Evolutionary conservation across 2,113 vertebrate genomes (phyloP), one percentile per base, ranked within the genome.

Genomic region (Ciconia maguari): DNA sequence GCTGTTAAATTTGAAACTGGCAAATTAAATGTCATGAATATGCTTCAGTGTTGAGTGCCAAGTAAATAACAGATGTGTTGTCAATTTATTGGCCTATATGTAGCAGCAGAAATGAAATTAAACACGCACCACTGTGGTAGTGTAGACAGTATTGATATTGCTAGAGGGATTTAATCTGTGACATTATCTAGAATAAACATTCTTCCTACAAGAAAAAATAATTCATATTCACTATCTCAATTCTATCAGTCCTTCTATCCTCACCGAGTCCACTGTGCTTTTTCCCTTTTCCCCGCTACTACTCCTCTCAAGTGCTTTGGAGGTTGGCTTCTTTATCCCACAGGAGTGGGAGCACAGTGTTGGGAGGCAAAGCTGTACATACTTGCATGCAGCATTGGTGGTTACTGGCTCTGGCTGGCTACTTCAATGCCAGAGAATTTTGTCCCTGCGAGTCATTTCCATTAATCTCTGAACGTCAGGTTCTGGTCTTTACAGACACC

Each of bases 11-110:
- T 94, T 90, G 60, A 96, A 97, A 90, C 84, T 95, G 91, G 84
- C 75, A 80, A 95, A 94, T 82, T 95, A 94, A 97, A 94, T 95
- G 91, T 94, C 96, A 95, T 95, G 94, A 97, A 95, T 96, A 96
- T 88, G 89, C 91, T 96, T 85, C 79, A 81, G 24, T 62, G 66
- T 91, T 95, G 87, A 97, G 93, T 89, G 91, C 87, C 87, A 96
- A 96, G 96, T 96, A 97, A 97, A 97, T 97, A 97, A 97, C 96
- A 97, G 94, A 95, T 97, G 95, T 91, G 93, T 97, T 97, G 94
- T 95, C 95, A 91, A 97, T 96, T 87, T 94, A 96, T 94, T 97
- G 81, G 79, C 89, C 87, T 97, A 68, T 95, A 94, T 97, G 95
- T 93, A 95, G 75, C 80, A 94, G 83, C 55, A 95, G 85, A 95